Percentiles rank a stretch among this genome's conserved stretches.
These are phyloP conservation scores for Teleogryllus oceanicus DNA, from an alignment of 2,888 invertebrate species.

Conservation along the genomic window DNA sequence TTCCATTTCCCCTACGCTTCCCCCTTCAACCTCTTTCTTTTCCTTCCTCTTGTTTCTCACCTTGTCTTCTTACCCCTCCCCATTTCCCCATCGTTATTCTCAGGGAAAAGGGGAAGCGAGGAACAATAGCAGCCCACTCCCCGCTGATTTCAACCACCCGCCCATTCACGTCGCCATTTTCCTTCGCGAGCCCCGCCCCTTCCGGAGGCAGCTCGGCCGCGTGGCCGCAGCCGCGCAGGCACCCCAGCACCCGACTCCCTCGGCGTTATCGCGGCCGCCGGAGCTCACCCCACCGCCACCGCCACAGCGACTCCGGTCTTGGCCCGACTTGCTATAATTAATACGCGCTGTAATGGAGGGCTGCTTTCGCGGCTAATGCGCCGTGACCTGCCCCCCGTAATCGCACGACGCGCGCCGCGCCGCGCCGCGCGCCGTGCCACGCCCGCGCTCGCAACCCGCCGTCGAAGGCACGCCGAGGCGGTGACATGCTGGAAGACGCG, in stretches of 20 bases:
- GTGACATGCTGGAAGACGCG: background rate
- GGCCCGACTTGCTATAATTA: background rate
- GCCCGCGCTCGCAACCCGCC: background rate
- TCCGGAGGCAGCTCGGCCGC: too few relatives aligned
- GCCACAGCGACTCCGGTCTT: background rate
- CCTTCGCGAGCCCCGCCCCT: too few relatives aligned
- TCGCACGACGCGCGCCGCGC: background rate
- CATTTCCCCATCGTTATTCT: background rate
- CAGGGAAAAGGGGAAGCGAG: too few relatives aligned
- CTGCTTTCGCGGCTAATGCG: background rate
- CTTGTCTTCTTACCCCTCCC: background rate
- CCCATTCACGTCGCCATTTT: background rate
- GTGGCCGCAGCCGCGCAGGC: too few relatives aligned
- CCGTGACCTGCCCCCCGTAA: conserved; percentile 7
- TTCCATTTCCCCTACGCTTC: background rate
- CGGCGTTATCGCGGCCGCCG: too few relatives aligned
- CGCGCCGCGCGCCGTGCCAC: background rate
- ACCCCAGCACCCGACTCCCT: too few relatives aligned
- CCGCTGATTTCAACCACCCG: background rate
- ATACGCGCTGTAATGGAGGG: conserved; percentile 6
- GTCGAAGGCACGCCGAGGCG: background rate
- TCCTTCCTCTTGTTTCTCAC: background rate
- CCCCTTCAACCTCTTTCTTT: background rate
- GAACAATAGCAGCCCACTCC: background rate
- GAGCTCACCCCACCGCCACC: too few relatives aligned